Evolutionary conservation across 2,113 vertebrate genomes (phyloP).

Genomic region (Nycticryphes semicollaris): DNA sequence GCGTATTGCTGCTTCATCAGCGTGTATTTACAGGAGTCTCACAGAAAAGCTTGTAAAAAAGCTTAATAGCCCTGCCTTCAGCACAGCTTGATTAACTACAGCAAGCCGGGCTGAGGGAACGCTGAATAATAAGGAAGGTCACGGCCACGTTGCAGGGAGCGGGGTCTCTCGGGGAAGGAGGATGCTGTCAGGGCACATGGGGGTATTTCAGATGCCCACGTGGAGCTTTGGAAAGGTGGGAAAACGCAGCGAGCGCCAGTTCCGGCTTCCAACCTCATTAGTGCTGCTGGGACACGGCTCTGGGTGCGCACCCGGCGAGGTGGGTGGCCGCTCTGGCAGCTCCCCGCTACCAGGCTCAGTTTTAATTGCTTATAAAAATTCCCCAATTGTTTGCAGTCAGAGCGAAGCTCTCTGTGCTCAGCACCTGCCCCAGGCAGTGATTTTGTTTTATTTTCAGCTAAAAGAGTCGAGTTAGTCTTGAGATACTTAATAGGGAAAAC

Average conservation of each 20-base stretch:
- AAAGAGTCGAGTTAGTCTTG: background rate
- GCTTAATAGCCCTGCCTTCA: background rate
- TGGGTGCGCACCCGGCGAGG: rapidly evolving
- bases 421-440: background rate
- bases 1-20: background rate
- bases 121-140: rapidly evolving
- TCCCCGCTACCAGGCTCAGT: rapidly evolving
- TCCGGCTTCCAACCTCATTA: background rate
- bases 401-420: rapidly evolving
- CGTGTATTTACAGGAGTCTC: background rate
- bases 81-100: background rate
- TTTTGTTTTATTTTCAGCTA: background rate
- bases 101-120: background rate
- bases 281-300: rapidly evolving
- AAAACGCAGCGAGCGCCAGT: rapidly evolving
- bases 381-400: background rate
- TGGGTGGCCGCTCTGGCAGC: slow-evolving; percentile 12
- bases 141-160: background rate
- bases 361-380: slow-evolving; percentile 26
- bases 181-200: rapidly evolving
- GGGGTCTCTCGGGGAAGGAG: background rate
- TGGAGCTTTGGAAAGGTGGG: background rate
- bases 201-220: rapidly evolving
- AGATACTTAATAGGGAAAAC: background rate
- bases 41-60: background rate